A percentile compares a stretch with the other conserved stretches of the same genome.
These are phyloP conservation scores for Passer montanus DNA, from an alignment of 2,113 vertebrate genomes.

Conservation along the genomic window DNA sequence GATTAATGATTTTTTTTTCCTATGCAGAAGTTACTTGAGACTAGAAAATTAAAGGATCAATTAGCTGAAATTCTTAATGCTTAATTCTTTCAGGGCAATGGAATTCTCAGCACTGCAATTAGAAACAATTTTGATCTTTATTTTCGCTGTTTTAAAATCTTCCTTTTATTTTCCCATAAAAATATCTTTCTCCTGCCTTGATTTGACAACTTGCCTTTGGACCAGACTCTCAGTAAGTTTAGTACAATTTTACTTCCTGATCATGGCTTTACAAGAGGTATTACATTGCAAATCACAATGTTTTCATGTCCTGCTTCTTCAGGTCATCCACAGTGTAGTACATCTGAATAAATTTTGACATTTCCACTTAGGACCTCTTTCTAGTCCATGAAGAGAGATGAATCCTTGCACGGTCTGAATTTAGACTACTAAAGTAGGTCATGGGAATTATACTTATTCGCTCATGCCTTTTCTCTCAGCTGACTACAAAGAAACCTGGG, in stretches of 20 bases:
- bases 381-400: neutral
- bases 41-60: neutral
- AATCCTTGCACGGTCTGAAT: neutral
- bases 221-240: neutral
- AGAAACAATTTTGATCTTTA: neutral
- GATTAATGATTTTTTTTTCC: neutral
- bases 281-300: neutral
- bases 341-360: neutral
- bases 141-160: neutral
- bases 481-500: neutral
- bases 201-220: neutral
- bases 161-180: neutral
- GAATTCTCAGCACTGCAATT: neutral
- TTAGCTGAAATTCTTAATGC: neutral
- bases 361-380: neutral
- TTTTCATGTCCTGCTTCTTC: neutral
- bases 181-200: neutral
- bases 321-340: neutral
- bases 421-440: conserved; percentile 50
- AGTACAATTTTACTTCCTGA: neutral
- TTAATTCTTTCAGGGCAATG: neutral
- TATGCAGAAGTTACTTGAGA: neutral
- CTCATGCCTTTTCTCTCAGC: neutral
- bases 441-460: neutral
- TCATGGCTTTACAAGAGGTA: neutral